Base-by-base conservation (phyloP, 2,888 invertebrate genomes). In the Ormyrus nitidulus region DNA sequence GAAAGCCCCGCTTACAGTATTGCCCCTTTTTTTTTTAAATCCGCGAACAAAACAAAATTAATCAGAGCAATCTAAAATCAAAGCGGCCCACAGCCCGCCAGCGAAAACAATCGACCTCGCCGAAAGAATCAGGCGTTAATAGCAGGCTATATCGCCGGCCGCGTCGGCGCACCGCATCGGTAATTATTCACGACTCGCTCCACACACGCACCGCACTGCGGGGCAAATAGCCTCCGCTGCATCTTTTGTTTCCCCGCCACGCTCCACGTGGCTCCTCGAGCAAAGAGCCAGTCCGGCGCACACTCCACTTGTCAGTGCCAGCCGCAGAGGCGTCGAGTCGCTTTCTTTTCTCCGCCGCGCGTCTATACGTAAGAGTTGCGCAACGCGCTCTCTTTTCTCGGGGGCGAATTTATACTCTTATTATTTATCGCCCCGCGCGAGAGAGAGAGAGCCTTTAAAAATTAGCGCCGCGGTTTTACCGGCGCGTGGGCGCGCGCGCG, bases 261-360 rank as follows among this genome's bases (percentile, higher is more conserved):
- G 19, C 34, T 4, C 34, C 34, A 0, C 34, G 34, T 4, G 34
- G 34, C 34, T 34, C 34, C 34, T 34, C 34, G 34, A 34, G 34
- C 4, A 34, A 4, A 34, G 34, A 34, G 34, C 34, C 0, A 4
- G 34, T 34, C 34, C 34, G 34, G 34, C 34, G 34, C 34, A 13
- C 34, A 54, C 56, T 64, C 71, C 65, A 66, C 66, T 72, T 65
- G 72, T 72, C 78, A 66, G 66, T 78, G 72, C 78, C 72, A 78
- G 72, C 66, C 72, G 72, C 72, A 72, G 72, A 69, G n/a, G n/a
- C 46, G 13, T 10, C 13, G 5, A 44, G 6, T 9, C 58, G 34
- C 62, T 71, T 71, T 65, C 49, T 77, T 65, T 71, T 46, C 13
- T 4, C 34, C 34, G 34, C 34, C 34, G 34, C 3, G 34, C 0